Conservation (phyloP, 2,113 vertebrate species). For the Pluvialis apricaria region DNA sequence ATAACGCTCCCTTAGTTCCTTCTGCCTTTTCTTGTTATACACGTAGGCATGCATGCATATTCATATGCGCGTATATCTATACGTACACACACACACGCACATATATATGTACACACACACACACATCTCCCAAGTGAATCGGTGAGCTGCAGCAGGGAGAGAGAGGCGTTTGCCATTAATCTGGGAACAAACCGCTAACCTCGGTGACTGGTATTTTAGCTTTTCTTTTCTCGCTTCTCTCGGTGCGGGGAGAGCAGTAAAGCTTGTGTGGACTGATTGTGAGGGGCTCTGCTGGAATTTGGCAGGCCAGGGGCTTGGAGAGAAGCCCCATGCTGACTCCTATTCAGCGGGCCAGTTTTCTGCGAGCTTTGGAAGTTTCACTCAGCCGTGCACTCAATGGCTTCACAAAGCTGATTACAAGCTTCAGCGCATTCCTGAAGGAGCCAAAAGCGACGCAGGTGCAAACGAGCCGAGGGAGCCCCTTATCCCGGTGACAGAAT, state of each 20-base stretch:
- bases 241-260: constrained; percentile 76
- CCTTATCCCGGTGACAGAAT: constrained; percentile 86
- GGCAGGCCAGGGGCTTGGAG: constrained; percentile 90
- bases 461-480: constrained; percentile 91
- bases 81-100: too few relatives aligned
- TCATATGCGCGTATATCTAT: neutral
- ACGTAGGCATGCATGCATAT: neutral
- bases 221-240: constrained; percentile 78
- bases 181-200: constrained; percentile 82
- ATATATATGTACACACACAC: too few relatives aligned
- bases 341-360: constrained; percentile 91
- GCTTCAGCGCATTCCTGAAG: constrained; percentile 99
- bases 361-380: constrained; percentile 97
- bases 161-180: constrained; percentile 75
- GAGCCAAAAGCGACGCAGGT: constrained; percentile 96
- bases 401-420: constrained; percentile 99
- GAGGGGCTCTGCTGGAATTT: constrained; percentile 98
- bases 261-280: constrained; percentile 94
- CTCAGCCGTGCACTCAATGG: constrained; percentile 96
- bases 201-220: constrained; percentile 79
- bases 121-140: neutral
- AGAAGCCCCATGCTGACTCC: constrained; percentile 95
- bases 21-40: neutral
- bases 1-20: neutral
- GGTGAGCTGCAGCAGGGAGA: constrained; percentile 35